Base-by-base conservation (phyloP, 2,888 invertebrate species). In the Caenorhabditis sulstoni region DNA sequence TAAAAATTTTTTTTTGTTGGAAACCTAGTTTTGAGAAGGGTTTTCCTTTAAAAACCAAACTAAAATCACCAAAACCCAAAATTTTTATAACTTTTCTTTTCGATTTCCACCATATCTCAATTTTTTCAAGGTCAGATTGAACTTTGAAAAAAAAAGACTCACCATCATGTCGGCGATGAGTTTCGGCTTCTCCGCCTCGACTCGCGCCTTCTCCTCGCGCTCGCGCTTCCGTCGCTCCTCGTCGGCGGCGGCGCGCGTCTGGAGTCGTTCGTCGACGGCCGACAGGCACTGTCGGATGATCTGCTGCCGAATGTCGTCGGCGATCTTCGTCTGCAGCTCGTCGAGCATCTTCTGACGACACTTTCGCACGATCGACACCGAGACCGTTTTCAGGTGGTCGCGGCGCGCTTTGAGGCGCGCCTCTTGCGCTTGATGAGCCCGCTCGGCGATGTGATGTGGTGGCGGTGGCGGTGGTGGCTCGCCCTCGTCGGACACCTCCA, bases 401-500 rank as follows among this genome's bases (percentile, higher is more conserved):
- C 14, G 9, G 18, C 20, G 11, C 16, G 47, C 35, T 29, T 53
- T 52, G 3, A 47, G 55, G 29, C 61, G 29, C 22, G 53, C 59
- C 18, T 64, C 64, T 14, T 52, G 53, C 45, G 41, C 58, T 7
- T 29, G 29, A 3, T 29, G 29, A 3, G 29, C 68, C 16, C 61
- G 52, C 23, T 65, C 68, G 3, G 18, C 29, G 29, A 29, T 7
- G 29, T 29, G 29, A 29, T 7, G 29, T 29, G 29, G 29, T 29
- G 29, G 29, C 29, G 11, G 2, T 39, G 53, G 41, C 29, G 11
- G 12, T 20, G 20, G 37, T 12, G 1, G 61, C 41, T 77, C 78
- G 0, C 61, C 62, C 14, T 73, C 78, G 50, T 65, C 65, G 8
- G 70, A 79, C 23, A 79, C 79, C 53, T 79, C 79, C 1, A 79